These are phyloP conservation scores for Thinocorus orbignyianus DNA, from an alignment of 2,113 vertebrate genomes.

Conservation along the genomic window DNA sequence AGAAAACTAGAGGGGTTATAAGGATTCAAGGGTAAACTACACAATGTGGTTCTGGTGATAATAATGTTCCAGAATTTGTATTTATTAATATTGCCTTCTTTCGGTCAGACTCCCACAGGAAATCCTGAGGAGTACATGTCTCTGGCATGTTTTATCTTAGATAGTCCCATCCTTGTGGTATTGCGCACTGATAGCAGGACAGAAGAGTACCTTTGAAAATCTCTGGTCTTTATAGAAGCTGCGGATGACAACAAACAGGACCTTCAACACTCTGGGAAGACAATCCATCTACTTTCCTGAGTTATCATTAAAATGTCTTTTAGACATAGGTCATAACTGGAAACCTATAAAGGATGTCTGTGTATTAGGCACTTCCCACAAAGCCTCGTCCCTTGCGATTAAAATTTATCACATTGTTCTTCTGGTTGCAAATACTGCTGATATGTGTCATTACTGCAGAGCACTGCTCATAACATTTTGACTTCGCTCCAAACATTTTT, in stretches of 20 bases:
- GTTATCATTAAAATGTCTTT: slow-evolving; percentile 89
- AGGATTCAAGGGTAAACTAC: slow-evolving; percentile 74
- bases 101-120: slow-evolving; percentile 81
- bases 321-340: slow-evolving; percentile 85
- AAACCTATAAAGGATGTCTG: slow-evolving; percentile 84
- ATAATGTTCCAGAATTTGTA: slow-evolving; percentile 79
- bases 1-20: slow-evolving; percentile 69
- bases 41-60: slow-evolving; percentile 69
- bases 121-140: slow-evolving; percentile 77
- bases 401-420: slow-evolving; percentile 83
- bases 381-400: slow-evolving; percentile 76
- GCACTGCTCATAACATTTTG: slow-evolving; percentile 78
- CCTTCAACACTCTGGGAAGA: slow-evolving; percentile 85
- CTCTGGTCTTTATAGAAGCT: slow-evolving; percentile 78
- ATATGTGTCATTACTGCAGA: slow-evolving; percentile 82
- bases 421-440: slow-evolving; percentile 80
- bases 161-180: slow-evolving; percentile 75
- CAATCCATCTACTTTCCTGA: slow-evolving; percentile 83
- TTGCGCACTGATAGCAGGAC: slow-evolving; percentile 70
- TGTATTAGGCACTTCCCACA: slow-evolving; percentile 82
- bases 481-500: slow-evolving; percentile 72
- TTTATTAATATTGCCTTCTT: slow-evolving; percentile 83
- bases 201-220: slow-evolving; percentile 78
- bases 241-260: slow-evolving; percentile 83
- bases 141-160: slow-evolving; percentile 81